Percentiles rank a stretch among this genome's conserved stretches.
Evolutionary conservation across 2,797 vertebrate species (phyloP).

Genomic region (Mus minutoides): DNA sequence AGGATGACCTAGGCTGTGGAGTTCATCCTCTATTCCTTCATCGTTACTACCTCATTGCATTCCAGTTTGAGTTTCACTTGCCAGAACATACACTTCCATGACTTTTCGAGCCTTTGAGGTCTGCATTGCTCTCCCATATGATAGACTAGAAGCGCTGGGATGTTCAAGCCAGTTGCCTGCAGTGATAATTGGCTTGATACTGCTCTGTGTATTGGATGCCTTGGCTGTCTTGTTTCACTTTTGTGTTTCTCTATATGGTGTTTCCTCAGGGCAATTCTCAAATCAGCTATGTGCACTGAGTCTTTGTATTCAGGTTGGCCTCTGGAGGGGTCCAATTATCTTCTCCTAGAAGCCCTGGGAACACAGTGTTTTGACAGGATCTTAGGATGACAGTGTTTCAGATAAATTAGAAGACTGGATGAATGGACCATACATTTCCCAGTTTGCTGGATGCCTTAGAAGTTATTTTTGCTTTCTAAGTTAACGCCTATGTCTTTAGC

Average conservation of each 20-base stretch:
- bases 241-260: neutral
- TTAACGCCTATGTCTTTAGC: neutral
- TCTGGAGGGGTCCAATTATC: slow-evolving; percentile 13
- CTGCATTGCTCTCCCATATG: neutral
- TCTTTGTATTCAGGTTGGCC: neutral
- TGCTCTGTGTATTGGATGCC: neutral
- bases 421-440: neutral
- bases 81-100: slow-evolving; percentile 39
- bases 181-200: slow-evolving; percentile 42
- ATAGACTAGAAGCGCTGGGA: neutral
- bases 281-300: neutral
- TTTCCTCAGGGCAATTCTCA: slow-evolving; percentile 34
- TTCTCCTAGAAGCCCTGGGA: slow-evolving; percentile 29
- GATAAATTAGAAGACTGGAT: neutral
- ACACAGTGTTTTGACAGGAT: slow-evolving; percentile 15
- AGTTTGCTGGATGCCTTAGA: slow-evolving; percentile 1
- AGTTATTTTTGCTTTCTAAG: neutral
- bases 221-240: slow-evolving; percentile 46
- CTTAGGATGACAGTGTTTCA: slow-evolving; percentile 27
- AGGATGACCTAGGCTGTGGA: neutral
- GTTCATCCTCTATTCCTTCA: neutral
- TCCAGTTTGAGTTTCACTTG: neutral
- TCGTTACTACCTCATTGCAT: slow-evolving; percentile 1
- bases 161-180: neutral
- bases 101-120: neutral